These are phyloP conservation scores for Thalassoma bifasciatum DNA, from an alignment of 2,113 vertebrate species.

Conservation along the genomic window DNA sequence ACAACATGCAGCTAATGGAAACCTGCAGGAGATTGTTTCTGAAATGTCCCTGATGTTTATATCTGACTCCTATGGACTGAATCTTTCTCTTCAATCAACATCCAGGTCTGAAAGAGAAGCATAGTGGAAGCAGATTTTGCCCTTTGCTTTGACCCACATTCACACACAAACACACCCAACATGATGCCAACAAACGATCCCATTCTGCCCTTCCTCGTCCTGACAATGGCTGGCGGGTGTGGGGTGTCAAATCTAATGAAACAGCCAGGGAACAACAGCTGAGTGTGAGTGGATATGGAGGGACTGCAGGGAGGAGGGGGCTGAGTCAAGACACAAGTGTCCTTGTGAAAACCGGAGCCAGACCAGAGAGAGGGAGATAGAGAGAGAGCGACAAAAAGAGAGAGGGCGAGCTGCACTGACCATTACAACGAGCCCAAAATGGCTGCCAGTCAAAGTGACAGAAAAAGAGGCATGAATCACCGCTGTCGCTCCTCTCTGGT, in stretches of 20 bases:
- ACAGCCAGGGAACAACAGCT: conserved; percentile 64
- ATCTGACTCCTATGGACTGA: not conserved
- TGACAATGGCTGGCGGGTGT: conserved; percentile 70
- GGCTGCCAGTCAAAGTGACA: conserved; percentile 38
- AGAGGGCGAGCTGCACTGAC: conserved; percentile 13
- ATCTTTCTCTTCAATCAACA: conserved; percentile 29
- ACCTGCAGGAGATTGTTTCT: not conserved
- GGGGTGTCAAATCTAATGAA: conserved; percentile 69
- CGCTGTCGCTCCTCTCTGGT: conserved; percentile 13
- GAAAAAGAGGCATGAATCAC: conserved; percentile 31
- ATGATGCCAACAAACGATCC: conserved; percentile 48
- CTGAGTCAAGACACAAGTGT: conserved; percentile 63
- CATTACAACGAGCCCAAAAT: conserved; percentile 45
- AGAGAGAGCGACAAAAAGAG: no score
- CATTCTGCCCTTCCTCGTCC: conserved; percentile 62
- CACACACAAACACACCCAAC: conserved; percentile 41
- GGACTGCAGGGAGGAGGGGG: not conserved
- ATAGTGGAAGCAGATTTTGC: conserved; percentile 44
- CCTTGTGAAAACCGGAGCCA: conserved; percentile 56
- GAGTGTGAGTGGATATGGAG: conserved; percentile 51
- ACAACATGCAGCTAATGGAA: conserved; percentile 9
- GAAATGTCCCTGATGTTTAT: not conserved
- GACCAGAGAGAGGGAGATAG: not conserved
- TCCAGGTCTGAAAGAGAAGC: not conserved
- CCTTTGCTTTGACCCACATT: conserved; percentile 58